Evolutionary conservation across 1,140 invertebrate species (phyloP).

Genomic region (Lepidurus packardi): DNA sequence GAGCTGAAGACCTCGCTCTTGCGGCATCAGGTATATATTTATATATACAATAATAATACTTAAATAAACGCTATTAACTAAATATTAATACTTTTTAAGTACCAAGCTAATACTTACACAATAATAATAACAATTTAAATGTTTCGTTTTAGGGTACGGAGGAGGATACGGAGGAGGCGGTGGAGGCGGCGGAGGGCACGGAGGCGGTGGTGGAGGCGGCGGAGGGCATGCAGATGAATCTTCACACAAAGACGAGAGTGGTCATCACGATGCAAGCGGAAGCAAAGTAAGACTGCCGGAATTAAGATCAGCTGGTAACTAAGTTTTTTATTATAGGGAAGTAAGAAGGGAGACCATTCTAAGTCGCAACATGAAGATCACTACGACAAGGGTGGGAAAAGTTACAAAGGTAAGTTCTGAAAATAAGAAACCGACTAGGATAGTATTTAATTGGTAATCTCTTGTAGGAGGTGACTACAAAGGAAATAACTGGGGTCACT

Average conservation of each 20-base stretch:
- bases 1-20: background rate
- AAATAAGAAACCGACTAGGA: background rate
- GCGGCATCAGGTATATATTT: background rate
- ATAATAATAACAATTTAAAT: background rate
- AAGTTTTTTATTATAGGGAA: background rate
- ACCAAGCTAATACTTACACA: background rate
- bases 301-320: background rate
- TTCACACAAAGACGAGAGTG: background rate
- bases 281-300: background rate
- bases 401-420: constrained; percentile 25
- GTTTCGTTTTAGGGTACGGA: background rate
- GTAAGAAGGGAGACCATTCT: background rate
- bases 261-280: background rate
- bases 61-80: background rate
- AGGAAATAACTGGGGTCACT: constrained; percentile 35
- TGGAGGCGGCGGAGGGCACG: background rate
- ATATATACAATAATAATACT: background rate
- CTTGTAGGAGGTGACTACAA: constrained; percentile 36
- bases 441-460: background rate
- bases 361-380: background rate
- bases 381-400: constrained; percentile 35
- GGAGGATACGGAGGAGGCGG: background rate
- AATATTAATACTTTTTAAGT: background rate
- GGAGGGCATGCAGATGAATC: background rate
- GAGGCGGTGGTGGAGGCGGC: background rate